Conservation (phyloP, 2,797 vertebrate species). For the Acanthurus leucopareius region DNA sequence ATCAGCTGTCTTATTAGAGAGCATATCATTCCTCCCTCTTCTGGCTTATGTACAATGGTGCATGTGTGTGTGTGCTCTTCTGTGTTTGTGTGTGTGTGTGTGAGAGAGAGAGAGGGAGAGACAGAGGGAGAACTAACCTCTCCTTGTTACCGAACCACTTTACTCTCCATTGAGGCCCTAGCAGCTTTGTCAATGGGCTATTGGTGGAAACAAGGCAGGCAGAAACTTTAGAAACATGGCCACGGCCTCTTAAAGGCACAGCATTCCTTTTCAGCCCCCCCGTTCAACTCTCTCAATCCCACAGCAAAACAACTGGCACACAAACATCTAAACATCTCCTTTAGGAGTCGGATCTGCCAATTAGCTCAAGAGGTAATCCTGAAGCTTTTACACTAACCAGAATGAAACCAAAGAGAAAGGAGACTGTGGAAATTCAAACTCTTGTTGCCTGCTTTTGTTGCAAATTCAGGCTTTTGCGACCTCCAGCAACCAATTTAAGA, state of each 20-base stretch:
- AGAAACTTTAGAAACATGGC: conserved; percentile 90
- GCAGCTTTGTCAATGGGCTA: conserved; percentile 91
- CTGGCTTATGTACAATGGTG: conserved; percentile 70
- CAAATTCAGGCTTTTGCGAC: conserved; percentile 16
- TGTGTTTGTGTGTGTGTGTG: conserved; percentile 49
- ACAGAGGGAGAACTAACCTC: conserved; percentile 85
- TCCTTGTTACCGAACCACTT: conserved; percentile 90
- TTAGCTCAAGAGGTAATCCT: conserved; percentile 78
- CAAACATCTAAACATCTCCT: conserved; percentile 83
- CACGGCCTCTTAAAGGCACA: conserved; percentile 90
- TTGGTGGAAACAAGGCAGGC: conserved; percentile 91
- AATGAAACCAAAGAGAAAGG: conserved; percentile 62
- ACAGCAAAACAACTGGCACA: conserved; percentile 82
- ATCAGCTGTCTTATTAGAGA: conserved; percentile 52
- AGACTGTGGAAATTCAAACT: conserved; percentile 52
- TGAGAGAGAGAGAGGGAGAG: conserved; percentile 40
- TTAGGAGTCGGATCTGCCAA: conserved; percentile 67
- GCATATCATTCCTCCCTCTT: conserved; percentile 59
- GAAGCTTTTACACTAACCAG: conserved; percentile 71
- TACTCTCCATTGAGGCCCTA: conserved; percentile 89
- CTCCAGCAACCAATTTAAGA: conserved; percentile 12
- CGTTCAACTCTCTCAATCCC: conserved; percentile 74
- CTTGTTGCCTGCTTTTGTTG: conserved; percentile 44
- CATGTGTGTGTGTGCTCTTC: conserved; percentile 67
- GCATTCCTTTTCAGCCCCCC: conserved; percentile 79